Percentiles rank a stretch among this genome's conserved stretches.
Evolutionary conservation across 2,797 vertebrate species (phyloP).

Genomic region (Adelosebastes latens): DNA sequence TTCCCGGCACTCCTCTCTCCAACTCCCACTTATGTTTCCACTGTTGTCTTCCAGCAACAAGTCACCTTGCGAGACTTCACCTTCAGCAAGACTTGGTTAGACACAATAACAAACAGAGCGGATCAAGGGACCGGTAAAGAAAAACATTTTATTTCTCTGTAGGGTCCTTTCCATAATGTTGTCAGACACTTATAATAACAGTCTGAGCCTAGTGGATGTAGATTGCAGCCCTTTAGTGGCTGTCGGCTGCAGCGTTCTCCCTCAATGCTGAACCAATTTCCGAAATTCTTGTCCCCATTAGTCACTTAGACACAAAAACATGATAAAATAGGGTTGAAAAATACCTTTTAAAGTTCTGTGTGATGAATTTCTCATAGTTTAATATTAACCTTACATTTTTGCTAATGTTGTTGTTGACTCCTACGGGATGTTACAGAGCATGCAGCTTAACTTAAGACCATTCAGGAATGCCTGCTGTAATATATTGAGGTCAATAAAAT

Average conservation of each 20-base stretch:
- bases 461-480: not conserved
- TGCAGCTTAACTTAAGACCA: not conserved
- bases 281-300: not conserved
- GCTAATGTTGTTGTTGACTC: not conserved
- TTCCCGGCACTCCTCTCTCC: not conserved
- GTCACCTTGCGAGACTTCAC: not conserved
- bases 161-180: not conserved
- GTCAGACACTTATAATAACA: not conserved
- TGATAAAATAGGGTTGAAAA: not conserved
- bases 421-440: not conserved
- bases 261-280: not conserved
- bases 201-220: not conserved
- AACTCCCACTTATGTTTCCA: not conserved
- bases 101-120: not conserved
- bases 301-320: not conserved
- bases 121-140: not conserved
- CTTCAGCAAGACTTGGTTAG: not conserved
- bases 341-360: not conserved
- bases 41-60: not conserved
- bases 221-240: not conserved
- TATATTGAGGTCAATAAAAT: not conserved
- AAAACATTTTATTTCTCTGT: not conserved
- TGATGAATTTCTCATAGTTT: slow-evolving; percentile 20
- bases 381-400: slow-evolving; percentile 11
- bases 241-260: not conserved